These are phyloP conservation scores for Buathra laborator DNA, from an alignment of 2,888 invertebrate species.

Conservation along the genomic window DNA sequence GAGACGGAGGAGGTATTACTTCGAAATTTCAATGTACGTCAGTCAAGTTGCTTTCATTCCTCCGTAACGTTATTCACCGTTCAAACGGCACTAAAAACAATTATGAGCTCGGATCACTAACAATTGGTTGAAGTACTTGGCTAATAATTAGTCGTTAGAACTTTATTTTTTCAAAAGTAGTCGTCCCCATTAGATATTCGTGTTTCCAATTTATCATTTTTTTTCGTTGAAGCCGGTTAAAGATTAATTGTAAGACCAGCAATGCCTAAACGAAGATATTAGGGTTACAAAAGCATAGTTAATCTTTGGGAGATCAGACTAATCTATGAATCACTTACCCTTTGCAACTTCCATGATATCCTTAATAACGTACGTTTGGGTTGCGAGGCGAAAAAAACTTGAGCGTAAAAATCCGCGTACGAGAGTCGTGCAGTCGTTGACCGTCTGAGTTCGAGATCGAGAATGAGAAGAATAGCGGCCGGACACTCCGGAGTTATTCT, in stretches of 20 bases:
- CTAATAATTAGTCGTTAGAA: neutral
- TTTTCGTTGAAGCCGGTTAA: too few relatives aligned
- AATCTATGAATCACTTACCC: slow-evolving; percentile 70
- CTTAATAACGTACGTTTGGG: neutral
- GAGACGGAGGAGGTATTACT: neutral
- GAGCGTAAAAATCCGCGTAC: neutral
- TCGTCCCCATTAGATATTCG: too few relatives aligned
- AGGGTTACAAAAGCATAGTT: too few relatives aligned
- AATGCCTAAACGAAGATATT: too few relatives aligned
- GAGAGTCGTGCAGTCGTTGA: slow-evolving; percentile 47
- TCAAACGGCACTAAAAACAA: too few relatives aligned
- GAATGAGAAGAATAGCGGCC: slow-evolving; percentile 75
- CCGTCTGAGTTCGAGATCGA: slow-evolving; percentile 73
- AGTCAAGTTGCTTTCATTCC: neutral
- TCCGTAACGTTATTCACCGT: neutral
- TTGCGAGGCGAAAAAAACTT: neutral
- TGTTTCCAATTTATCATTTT: neutral
- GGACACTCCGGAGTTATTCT: slow-evolving; percentile 80
- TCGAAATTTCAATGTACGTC: neutral
- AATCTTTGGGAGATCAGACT: neutral
- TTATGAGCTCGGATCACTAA: too few relatives aligned
- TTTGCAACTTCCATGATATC: slow-evolving; percentile 79
- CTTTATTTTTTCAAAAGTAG: neutral
- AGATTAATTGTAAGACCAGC: too few relatives aligned
- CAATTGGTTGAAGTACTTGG: too few relatives aligned